Percentiles rank a stretch among this genome's conserved stretches.
These are phyloP conservation scores for Drosophila setosimentum DNA, from an alignment of 2,888 invertebrate species.

Conservation along the genomic window DNA sequence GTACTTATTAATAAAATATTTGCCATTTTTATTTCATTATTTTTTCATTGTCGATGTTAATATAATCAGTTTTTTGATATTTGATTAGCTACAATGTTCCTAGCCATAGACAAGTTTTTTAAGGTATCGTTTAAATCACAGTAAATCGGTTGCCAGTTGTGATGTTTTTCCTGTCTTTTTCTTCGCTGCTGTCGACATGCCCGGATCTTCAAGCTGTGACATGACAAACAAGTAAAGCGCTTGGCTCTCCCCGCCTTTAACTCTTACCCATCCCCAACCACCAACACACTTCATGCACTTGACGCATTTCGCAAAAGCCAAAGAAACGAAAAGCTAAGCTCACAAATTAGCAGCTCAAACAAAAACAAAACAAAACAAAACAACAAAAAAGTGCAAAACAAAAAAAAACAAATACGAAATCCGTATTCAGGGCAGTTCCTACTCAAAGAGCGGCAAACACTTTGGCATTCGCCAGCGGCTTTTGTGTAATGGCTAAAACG, in stretches of 20 bases:
- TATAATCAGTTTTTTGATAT: not conserved
- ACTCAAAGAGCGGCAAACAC: slow-evolving; percentile 62
- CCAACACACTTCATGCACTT: slow-evolving; percentile 41
- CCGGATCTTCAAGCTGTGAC: slow-evolving; percentile 48
- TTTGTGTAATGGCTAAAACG: slow-evolving; percentile 75
- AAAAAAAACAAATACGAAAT: slow-evolving; percentile 68
- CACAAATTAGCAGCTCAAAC: slow-evolving; percentile 67
- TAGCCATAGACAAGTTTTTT: not conserved
- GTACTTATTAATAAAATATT: not conserved
- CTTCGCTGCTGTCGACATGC: slow-evolving; percentile 17
- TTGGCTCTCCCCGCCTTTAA: not conserved
- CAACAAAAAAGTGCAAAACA: not conserved
- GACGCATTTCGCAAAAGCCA: slow-evolving; percentile 47
- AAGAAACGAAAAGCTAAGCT: slow-evolving; percentile 50
- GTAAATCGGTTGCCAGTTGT: not conserved
- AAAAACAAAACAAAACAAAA: slow-evolving; percentile 5
- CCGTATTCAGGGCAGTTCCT: slow-evolving; percentile 81
- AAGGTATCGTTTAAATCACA: not conserved
- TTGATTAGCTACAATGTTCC: not conserved
- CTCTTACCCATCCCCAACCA: not conserved
- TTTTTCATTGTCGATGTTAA: not conserved
- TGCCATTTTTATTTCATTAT: not conserved
- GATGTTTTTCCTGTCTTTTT: not conserved
- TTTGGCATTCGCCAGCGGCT: slow-evolving; percentile 73
- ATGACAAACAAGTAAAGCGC: slow-evolving; percentile 31